phyloP scores from a whole-genome alignment of 2,113 vertebrate genomes.

The Chloebia gouldiae region DNA sequence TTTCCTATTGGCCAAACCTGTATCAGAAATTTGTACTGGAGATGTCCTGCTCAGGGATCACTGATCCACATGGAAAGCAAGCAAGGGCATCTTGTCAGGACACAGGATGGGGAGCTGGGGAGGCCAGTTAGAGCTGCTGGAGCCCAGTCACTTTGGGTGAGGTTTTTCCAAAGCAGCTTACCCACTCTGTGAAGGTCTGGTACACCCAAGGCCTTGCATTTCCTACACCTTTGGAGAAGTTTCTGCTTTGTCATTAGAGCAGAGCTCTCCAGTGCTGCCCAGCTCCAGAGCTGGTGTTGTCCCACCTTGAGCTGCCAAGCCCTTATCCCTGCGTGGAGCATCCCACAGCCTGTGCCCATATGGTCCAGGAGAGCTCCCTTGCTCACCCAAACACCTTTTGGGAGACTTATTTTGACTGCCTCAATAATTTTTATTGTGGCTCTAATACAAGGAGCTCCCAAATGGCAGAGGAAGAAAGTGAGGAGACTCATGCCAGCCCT shows the following conservation, averaged over 20 bases:
- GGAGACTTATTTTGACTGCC: not conserved
- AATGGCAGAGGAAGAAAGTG: accelerated
- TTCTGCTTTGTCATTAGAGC: not conserved
- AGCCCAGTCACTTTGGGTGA: not conserved
- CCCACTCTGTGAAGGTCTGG: not conserved
- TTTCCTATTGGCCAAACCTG: not conserved
- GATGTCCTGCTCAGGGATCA: not conserved
- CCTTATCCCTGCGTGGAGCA: not conserved
- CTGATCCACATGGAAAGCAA: not conserved
- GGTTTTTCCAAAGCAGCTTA: not conserved
- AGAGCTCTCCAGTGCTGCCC: not conserved
- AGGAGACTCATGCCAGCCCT: not conserved
- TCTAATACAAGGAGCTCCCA: not conserved
- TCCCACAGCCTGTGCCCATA: not conserved
- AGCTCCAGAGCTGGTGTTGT: not conserved
- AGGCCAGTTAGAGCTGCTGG: not conserved
- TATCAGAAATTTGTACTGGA: not conserved
- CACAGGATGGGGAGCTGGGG: not conserved
- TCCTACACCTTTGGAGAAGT: not conserved
- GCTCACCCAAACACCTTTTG: not conserved
- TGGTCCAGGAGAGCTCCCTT: not conserved
- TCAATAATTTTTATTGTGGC: not conserved
- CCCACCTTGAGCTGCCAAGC: not conserved
- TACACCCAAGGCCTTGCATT: not conserved
- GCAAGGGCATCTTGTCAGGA: not conserved